phyloP scores from a whole-genome alignment of 2,888 invertebrate genomes.

The Caenorhabditis panamensis region DNA sequence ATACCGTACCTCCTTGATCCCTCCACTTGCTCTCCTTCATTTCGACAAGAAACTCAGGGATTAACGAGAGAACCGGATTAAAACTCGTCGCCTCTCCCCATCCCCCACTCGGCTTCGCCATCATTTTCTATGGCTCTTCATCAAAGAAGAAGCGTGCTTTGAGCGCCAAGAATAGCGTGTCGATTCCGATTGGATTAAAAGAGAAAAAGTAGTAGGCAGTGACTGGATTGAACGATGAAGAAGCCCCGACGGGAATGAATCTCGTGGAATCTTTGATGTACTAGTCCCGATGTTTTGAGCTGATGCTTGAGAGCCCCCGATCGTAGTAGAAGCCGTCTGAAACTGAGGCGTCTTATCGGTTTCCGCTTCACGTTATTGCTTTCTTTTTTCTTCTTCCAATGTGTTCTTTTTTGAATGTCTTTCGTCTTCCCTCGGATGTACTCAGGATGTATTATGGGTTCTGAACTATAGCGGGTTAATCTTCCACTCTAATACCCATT shows the following conservation, averaged over 20 bases:
- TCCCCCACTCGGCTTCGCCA: too few species aligned
- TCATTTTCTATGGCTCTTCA: slow-evolving; percentile 18
- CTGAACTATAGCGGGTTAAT: neutral
- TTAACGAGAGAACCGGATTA: slow-evolving; percentile 22
- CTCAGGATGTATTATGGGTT: neutral
- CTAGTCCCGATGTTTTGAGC: slow-evolving; percentile 5
- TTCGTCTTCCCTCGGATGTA: too few species aligned
- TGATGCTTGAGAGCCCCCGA: too few species aligned
- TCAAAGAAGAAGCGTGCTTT: slow-evolving; percentile 6
- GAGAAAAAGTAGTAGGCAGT: slow-evolving; percentile 14
- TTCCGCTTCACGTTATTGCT: neutral
- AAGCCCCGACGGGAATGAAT: slow-evolving; percentile 6
- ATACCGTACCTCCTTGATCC: neutral
- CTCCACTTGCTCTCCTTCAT: neutral
- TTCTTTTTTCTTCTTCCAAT: neutral
- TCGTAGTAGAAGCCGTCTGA: neutral
- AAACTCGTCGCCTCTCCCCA: neutral
- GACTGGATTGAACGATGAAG: slow-evolving; percentile 4
- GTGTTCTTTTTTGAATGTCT: neutral
- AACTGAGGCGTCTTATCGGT: neutral
- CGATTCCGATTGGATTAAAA: slow-evolving; percentile 48
- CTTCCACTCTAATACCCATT: neutral
- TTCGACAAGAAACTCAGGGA: slow-evolving; percentile 12
- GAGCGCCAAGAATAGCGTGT: slow-evolving; percentile 25
- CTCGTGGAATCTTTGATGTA: slow-evolving; percentile 50